Conservation (phyloP, 2,888 invertebrate genomes). For the Aporophyla lueneburgensis region DNA sequence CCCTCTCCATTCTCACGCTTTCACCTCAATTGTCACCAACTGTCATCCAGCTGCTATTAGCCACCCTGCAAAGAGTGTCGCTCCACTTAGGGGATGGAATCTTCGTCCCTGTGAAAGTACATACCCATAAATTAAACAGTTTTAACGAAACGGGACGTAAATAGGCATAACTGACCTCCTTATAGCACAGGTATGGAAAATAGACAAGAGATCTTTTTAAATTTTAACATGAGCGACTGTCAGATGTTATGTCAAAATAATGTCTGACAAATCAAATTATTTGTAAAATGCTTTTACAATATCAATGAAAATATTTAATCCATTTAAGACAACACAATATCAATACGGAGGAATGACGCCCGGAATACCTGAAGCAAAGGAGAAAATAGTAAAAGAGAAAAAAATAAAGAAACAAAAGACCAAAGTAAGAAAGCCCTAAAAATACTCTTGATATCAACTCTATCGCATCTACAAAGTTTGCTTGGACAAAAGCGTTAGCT, state of each 20-base stretch:
- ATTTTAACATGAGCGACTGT: constrained; percentile 24
- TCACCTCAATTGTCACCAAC: background rate
- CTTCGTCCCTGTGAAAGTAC: background rate
- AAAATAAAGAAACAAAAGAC: constrained; percentile 61
- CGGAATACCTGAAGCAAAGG: constrained; percentile 52
- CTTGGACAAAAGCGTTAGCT: background rate
- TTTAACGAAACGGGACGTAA: background rate
- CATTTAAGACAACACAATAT: constrained; percentile 39
- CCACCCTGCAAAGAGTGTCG: background rate
- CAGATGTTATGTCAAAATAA: constrained; percentile 60
- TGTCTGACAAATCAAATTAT: constrained; percentile 64
- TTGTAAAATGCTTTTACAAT: constrained; percentile 62
- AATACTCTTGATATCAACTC: constrained; percentile 4
- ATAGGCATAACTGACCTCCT: constrained; percentile 13
- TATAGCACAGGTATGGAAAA: constrained; percentile 13
- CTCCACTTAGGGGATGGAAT: background rate
- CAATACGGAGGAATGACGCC: constrained; percentile 61
- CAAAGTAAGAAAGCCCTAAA: constrained; percentile 49
- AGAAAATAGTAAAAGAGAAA: constrained; percentile 58
- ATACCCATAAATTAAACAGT: background rate
- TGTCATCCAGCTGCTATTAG: background rate
- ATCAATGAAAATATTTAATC: constrained; percentile 55
- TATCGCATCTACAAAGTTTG: background rate
- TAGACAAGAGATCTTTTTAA: constrained; percentile 35
- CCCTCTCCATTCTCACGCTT: background rate